Evolutionary conservation across 2,113 vertebrate species (phyloP), one percentile per base, ranked within the genome.

Genomic region (Pterocles orientalis): DNA sequence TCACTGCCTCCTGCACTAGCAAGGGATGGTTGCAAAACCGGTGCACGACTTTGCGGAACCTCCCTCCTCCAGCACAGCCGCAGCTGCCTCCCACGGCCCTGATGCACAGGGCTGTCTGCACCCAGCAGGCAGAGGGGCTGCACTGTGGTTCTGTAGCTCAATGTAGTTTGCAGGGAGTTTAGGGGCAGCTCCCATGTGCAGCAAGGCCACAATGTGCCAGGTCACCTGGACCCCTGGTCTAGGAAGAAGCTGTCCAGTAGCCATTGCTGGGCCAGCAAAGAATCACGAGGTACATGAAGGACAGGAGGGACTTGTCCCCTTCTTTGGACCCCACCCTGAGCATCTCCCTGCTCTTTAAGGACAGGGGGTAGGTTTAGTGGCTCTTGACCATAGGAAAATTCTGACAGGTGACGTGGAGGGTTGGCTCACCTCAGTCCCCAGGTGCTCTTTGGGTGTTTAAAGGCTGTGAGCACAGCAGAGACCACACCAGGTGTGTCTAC

Each of bases 161-260:
- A 19, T 4, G 17, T 3, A 6, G 15, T 41, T 50, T 54, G 8
- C 25, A 53, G 26, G 14, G 33, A 12, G 18, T 10, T 88, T 20
- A 1, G 2, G 48, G 23, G 43, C 36, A 69, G 45, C 18, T 81
- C 21, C 45, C 24, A 31, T 16, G 45, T 17, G 53, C 2, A 3
- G 34, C 4, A 6, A 82, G 47, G n/a, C 6, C 29, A 24, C 0
- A 0, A 15, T 13, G 5, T 25, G 14, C 43, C 5, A 7, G 4
- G 13, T 43, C 51, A 54, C 12, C 36, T 51, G 23, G 47, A 86
- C 7, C 6, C 18, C 39, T 21, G 47, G 7, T 50, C 60, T 47
- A 58, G 78, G 65, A 82, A 54, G 36, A 82, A 73, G 45, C 20
- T 2, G 5, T 14, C 10, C 82, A 87, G 65, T 36, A 78, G 62